Evolutionary conservation across 2,797 vertebrate genomes (phyloP).

Genomic region (Microctenopoma stevenorrisi): DNA sequence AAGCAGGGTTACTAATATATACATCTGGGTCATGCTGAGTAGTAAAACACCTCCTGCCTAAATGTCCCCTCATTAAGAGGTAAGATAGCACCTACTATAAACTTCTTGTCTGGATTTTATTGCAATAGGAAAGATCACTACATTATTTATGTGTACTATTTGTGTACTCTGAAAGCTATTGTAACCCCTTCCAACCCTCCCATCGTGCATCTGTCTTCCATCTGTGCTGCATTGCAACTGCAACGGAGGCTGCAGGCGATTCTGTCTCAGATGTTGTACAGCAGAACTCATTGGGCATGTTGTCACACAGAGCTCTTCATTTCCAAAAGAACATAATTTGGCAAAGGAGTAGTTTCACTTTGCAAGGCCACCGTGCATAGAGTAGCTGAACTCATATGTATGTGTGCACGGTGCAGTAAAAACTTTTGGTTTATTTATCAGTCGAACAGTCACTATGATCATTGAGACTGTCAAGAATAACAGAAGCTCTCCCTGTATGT

Average conservation of each 20-base stretch:
- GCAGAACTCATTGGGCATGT: constrained; percentile 12
- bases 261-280: constrained; percentile 10
- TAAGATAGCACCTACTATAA: constrained; percentile 24
- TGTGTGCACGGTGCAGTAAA: constrained; percentile 1
- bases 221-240: constrained; percentile 40
- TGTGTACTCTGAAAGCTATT: constrained; percentile 39
- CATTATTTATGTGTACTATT: constrained; percentile 57
- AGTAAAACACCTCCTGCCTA: constrained; percentile 40
- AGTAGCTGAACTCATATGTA: neutral
- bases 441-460: neutral
- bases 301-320: constrained; percentile 14
- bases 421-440: neutral
- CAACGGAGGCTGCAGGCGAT: constrained; percentile 23
- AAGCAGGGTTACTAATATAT: constrained; percentile 35
- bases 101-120: constrained; percentile 45
- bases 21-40: constrained; percentile 22
- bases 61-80: constrained; percentile 53
- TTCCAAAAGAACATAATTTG: constrained; percentile 7
- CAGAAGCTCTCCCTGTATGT: constrained; percentile 27
- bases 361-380: neutral
- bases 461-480: constrained; percentile 13
- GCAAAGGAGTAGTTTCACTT: neutral
- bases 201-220: constrained; percentile 33
- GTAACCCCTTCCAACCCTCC: constrained; percentile 8
- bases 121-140: constrained; percentile 47